Evolutionary conservation across 1,140 invertebrate genomes (phyloP).

Genomic region (Drosophila setifemur): DNA sequence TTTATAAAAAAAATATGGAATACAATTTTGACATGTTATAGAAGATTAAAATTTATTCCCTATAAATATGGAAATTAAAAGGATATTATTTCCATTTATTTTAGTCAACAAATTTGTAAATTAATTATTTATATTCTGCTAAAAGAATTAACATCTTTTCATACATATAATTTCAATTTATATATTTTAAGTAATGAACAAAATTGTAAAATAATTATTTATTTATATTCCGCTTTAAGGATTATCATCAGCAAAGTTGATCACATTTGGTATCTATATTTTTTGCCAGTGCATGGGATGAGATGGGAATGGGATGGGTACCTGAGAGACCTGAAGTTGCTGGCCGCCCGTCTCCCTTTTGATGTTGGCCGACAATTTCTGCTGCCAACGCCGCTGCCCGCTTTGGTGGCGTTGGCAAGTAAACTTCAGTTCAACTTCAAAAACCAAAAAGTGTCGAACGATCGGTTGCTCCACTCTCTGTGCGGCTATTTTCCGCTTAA

Average conservation of each 20-base stretch:
- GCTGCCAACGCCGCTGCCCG: conserved; percentile 53
- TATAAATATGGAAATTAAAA: too few species aligned
- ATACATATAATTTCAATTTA: too few species aligned
- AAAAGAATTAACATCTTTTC: too few species aligned
- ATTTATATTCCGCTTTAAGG: too few species aligned
- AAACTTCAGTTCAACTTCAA: conserved; percentile 74
- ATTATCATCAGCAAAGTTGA: neutral
- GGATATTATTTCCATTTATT: too few species aligned
- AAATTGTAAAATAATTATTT: too few species aligned
- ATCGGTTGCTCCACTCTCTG: conserved; percentile 60
- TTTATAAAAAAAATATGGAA: too few species aligned
- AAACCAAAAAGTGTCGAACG: conserved; percentile 74
- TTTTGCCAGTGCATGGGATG: neutral
- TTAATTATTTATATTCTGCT: too few species aligned
- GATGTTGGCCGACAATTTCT: conserved; percentile 71
- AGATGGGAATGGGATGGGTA: conserved; percentile 10
- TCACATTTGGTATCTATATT: neutral
- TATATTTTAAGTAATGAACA: too few species aligned
- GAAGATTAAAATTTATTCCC: too few species aligned
- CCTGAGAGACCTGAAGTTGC: conserved; percentile 65
- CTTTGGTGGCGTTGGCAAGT: conserved; percentile 49
- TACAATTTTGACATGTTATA: too few species aligned
- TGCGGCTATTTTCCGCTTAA: conserved; percentile 77
- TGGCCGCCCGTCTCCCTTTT: conserved; percentile 65
- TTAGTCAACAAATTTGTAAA: too few species aligned